Evolutionary conservation across 2,888 invertebrate genomes (phyloP).

Genomic region (Ceraclea dissimilis): DNA sequence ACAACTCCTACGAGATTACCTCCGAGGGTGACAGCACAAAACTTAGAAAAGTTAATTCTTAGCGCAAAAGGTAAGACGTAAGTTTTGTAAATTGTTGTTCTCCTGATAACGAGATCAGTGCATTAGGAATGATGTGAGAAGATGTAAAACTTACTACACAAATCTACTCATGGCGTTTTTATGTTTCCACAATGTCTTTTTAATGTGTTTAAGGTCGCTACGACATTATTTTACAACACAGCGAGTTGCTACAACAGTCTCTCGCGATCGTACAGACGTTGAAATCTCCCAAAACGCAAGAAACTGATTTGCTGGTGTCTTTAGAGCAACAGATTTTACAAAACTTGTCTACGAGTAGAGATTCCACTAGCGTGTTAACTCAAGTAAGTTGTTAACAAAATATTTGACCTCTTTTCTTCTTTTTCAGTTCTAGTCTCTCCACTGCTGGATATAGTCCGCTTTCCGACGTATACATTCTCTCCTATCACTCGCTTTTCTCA

Average conservation of each 20-base stretch:
- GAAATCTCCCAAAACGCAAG: conserved; percentile 46
- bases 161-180: not conserved
- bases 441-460: no score
- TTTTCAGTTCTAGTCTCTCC: no score
- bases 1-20: conserved; percentile 41
- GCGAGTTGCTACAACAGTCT: conserved; percentile 41
- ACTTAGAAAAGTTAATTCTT: conserved; percentile 42
- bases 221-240: conserved; percentile 37
- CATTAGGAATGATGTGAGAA: no score
- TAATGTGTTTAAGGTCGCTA: conserved; percentile 37
- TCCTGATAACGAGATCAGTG: no score
- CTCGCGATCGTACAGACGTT: conserved; percentile 50
- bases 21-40: conserved; percentile 43
- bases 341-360: conserved; percentile 45
- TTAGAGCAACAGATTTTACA: conserved; percentile 56
- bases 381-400: no score
- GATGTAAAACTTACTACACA: conserved; percentile 1
- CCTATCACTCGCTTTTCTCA: no score
- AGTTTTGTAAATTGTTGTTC: no score
- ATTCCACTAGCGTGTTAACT: conserved; percentile 49
- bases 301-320: conserved; percentile 51
- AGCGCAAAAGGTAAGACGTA: conserved; percentile 38
- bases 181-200: not conserved
- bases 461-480: no score
- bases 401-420: no score